Conservation (phyloP, 2,888 invertebrate genomes). For the Kryphioiulus occultus region DNA sequence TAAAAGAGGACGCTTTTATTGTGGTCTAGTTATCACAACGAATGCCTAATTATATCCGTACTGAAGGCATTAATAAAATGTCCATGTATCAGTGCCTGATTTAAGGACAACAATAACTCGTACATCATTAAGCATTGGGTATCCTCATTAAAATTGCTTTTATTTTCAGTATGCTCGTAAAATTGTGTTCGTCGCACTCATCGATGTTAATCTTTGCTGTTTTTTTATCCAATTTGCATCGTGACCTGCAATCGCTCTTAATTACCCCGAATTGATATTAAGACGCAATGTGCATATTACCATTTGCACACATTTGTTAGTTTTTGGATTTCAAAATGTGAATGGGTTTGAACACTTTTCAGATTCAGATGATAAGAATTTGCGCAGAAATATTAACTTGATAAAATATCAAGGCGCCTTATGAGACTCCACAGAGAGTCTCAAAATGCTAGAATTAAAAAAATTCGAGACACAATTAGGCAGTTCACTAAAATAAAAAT, state of each 20-base stretch:
- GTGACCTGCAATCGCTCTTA: background rate
- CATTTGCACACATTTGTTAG: too few species aligned
- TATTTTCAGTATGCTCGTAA: conserved; percentile 6
- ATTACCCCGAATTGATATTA: background rate
- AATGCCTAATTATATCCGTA: background rate
- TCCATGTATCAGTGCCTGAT: conserved; percentile 2
- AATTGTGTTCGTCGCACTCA: background rate
- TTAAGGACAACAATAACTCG: background rate
- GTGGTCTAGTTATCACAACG: background rate
- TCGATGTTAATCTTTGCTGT: background rate
- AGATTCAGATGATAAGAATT: too few species aligned
- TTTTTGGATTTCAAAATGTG: too few species aligned
- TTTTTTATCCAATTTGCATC: background rate
- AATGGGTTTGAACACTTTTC: too few species aligned
- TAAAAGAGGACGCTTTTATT: background rate
- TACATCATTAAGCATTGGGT: background rate
- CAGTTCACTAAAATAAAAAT: too few species aligned
- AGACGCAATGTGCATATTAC: too few species aligned
- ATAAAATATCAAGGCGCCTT: too few species aligned
- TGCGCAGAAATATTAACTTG: too few species aligned
- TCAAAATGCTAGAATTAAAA: too few species aligned
- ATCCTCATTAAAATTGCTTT: conserved; percentile 9
- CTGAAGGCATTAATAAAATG: background rate
- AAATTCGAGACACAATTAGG: too few species aligned
- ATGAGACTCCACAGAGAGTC: too few species aligned